Base-by-base conservation (phyloP, 2,888 invertebrate species). In the Drosophila subsilvestris region DNA sequence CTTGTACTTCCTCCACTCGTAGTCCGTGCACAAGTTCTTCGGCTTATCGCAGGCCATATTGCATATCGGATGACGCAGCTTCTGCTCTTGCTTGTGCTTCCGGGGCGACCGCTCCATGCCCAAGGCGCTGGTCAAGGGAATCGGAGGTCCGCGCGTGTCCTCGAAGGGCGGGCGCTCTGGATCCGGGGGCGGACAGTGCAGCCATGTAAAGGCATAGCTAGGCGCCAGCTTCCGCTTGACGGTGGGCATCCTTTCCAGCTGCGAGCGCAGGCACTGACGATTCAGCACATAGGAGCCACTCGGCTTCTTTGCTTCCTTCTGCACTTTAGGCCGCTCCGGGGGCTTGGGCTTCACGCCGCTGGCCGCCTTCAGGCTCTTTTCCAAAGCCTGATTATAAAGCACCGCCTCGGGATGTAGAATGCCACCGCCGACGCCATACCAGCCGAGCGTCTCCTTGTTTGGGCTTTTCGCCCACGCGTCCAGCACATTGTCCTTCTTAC, bases 1-100 rank as follows among this genome's bases (percentile, higher is more conserved):
- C 17, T 74, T 68, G 44, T 78, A 78, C 45, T 63, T 71, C 20
- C 25, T 56, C 79, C 78, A 80, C 44, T 86, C 82, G n/a, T 60
- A 79, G 0, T 59, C 49, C 0, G 79, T 81, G 56, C 82, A 82
- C 14, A 55, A 51, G 10, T 71, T 86, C 6, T 71, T 42, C 0
- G 62, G 32, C 3, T 78, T 22, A 0, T 56, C 70, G 10, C 79
- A 76, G 12, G 55, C 48, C 1, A 51, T 3, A 0, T 78, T 62
- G 20, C 83, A 83, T 25, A 82, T 73, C 20, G 5, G 32, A 17
- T 73, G 56, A 0, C 84, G 29, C 6, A 76, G 42, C 0, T 75
- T 70, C 4, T 65, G 84, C 2, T 57, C 76, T 0, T 45, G 55
- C 8, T 55, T 70, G 6, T 43, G 47, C 0, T n/a, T 37, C 37